phyloP scores from a whole-genome alignment of 2,113 vertebrate genomes.

The Labeo rohita region DNA sequence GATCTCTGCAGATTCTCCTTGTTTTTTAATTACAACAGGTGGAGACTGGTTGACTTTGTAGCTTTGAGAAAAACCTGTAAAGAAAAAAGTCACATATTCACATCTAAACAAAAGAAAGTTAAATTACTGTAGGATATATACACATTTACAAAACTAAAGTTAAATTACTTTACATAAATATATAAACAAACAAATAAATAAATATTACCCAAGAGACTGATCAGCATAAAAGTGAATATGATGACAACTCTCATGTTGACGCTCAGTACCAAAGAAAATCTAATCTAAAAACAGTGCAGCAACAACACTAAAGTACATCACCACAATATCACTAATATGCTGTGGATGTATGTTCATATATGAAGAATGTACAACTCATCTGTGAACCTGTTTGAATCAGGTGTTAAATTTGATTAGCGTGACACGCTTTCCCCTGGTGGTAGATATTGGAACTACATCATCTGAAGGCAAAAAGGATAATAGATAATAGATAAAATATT shows the following conservation, averaged over 20 bases:
- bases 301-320: not conserved
- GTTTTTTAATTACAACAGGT: not conserved
- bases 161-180: not conserved
- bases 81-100: not conserved
- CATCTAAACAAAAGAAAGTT: not conserved
- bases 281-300: not conserved
- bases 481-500: not conserved
- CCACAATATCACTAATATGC: not conserved
- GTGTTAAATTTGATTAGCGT: not conserved
- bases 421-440: not conserved
- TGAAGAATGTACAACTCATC: not conserved
- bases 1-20: not conserved
- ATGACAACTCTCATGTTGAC: constrained; percentile 7
- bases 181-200: not conserved
- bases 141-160: not conserved
- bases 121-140: not conserved
- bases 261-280: not conserved
- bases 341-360: not conserved
- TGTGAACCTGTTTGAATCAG: not conserved
- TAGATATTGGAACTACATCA: not conserved
- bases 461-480: not conserved
- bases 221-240: constrained; percentile 2
- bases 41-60: constrained; percentile 30
- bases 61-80: not conserved
- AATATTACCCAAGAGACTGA: not conserved